phyloP scores from a whole-genome alignment of 1,140 invertebrate species.

The Popillia japonica region DNA sequence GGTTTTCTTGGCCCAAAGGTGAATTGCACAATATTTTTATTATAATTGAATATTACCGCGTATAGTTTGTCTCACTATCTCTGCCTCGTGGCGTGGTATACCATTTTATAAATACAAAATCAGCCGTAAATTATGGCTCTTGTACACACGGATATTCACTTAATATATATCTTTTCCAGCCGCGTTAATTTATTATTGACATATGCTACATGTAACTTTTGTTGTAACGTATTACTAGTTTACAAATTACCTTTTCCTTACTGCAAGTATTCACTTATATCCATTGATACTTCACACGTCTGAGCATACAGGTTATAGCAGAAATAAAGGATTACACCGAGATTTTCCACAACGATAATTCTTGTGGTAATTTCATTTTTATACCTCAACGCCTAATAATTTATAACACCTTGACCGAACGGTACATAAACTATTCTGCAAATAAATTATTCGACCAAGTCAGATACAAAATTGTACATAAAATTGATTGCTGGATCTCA shows the following conservation, averaged over 20 bases:
- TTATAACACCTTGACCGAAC: too few relatives aligned
- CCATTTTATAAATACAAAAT: conserved; percentile 29
- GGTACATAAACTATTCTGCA: too few relatives aligned
- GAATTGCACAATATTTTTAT: conserved; percentile 34
- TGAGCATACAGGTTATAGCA: background rate
- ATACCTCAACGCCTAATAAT: too few relatives aligned
- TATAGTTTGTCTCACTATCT: background rate
- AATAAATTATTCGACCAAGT: too few relatives aligned
- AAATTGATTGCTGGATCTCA: too few relatives aligned
- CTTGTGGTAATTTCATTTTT: too few relatives aligned
- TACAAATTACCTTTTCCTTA: background rate
- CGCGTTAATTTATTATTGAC: conserved; percentile 28
- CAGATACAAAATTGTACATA: too few relatives aligned
- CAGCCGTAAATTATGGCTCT: background rate
- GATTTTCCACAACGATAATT: background rate
- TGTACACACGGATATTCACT: conserved; percentile 19
- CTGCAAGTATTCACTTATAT: background rate
- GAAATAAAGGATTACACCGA: background rate
- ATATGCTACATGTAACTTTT: conserved; percentile 15
- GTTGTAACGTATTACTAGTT: background rate
- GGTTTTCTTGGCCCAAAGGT: conserved; percentile 15
- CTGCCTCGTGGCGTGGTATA: conserved; percentile 25
- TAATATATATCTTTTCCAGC: background rate
- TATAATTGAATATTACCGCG: conserved; percentile 32
- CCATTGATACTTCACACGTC: background rate